These are phyloP conservation scores for Rhopalosiphum maidis DNA, from an alignment of 1,140 invertebrate genomes.

Conservation along the genomic window DNA sequence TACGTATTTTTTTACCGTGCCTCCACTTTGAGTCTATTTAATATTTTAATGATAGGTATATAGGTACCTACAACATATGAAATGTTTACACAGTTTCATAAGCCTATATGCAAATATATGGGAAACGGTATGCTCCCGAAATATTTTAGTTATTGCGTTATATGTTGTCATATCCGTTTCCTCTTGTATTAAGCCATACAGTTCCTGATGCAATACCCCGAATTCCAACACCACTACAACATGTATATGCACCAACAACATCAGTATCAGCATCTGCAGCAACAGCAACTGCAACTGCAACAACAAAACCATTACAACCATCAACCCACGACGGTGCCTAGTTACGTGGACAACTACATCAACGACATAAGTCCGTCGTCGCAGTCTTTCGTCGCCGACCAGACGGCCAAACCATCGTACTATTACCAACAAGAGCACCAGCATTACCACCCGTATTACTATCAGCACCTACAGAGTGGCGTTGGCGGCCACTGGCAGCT, in stretches of 20 bases:
- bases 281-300: slow-evolving; percentile 41
- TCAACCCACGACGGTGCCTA: not conserved
- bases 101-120: not conserved
- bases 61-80: not conserved
- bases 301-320: slow-evolving; percentile 32
- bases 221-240: slow-evolving; percentile 56
- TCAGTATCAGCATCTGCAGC: slow-evolving; percentile 35
- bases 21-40: not conserved
- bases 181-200: slow-evolving; percentile 45
- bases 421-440: slow-evolving; percentile 46
- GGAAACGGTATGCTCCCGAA: not conserved
- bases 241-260: slow-evolving; percentile 55
- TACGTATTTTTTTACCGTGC: not conserved
- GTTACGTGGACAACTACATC: slow-evolving; percentile 3
- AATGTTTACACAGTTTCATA: not conserved
- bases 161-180: slow-evolving; percentile 16
- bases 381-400: not conserved
- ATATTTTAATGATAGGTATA: not conserved
- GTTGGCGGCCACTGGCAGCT: not conserved
- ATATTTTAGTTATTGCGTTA: not conserved
- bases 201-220: slow-evolving; percentile 57
- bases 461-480: not conserved
- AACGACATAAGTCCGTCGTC: slow-evolving; percentile 29
- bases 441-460: slow-evolving; percentile 35
- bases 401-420: slow-evolving; percentile 36